These are phyloP conservation scores for Oopsacas minuta DNA, from an alignment of 37 sponge, comb jelly and placozoan genomes.

Conservation along the genomic window DNA sequence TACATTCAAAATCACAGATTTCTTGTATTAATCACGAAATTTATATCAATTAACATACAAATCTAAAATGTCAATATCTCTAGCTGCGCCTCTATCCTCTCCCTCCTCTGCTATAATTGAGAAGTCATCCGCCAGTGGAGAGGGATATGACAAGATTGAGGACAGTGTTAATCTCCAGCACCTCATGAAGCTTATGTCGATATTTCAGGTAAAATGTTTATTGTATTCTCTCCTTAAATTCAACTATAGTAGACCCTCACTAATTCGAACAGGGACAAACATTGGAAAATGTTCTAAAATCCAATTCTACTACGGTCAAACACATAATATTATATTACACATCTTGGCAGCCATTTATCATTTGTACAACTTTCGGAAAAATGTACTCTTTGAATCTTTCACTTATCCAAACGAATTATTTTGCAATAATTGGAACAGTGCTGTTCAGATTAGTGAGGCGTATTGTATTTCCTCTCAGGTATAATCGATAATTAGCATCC, in stretches of 20 bases:
- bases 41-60: background rate
- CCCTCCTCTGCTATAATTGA: background rate
- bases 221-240: too few species aligned
- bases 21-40: background rate
- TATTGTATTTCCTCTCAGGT: too few species aligned
- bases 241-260: background rate
- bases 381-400: too few species aligned
- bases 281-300: too few species aligned
- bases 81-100: background rate
- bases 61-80: background rate
- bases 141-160: constrained; percentile 34
- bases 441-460: too few species aligned
- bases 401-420: too few species aligned
- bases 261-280: background rate
- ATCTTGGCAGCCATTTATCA: too few species aligned
- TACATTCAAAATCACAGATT: background rate
- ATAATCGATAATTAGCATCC: too few species aligned
- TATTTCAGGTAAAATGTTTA: constrained; percentile 51
- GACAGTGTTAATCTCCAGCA: constrained; percentile 68
- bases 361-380: too few species aligned
- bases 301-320: too few species aligned
- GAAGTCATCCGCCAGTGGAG: constrained; percentile 11
- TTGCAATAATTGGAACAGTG: too few species aligned
- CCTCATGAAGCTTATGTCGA: constrained; percentile 57
- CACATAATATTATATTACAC: too few species aligned